Evolutionary conservation across 2,888 invertebrate species (phyloP).

Genomic region (Lepidocyrtinus sp.): DNA sequence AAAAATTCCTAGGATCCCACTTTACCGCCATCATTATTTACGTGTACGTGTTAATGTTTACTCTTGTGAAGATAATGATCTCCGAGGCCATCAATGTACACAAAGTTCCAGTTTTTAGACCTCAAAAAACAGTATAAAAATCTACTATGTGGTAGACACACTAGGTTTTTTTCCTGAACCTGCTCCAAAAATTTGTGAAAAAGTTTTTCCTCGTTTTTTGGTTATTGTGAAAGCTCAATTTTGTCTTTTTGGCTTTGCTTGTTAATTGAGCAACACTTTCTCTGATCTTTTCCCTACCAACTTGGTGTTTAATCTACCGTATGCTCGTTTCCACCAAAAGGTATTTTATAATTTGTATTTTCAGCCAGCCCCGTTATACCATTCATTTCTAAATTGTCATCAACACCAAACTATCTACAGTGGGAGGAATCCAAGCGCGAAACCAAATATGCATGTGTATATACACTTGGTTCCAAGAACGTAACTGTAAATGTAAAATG

Average conservation of each 20-base stretch:
- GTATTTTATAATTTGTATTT: not conserved
- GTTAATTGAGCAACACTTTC: conserved; percentile 4
- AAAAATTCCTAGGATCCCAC: not conserved
- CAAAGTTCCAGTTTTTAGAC: not conserved
- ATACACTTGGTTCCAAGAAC: not conserved
- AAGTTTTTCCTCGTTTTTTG: not conserved
- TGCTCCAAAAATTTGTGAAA: not conserved
- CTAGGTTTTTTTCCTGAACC: not conserved
- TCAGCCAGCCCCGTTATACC: conserved; percentile 45
- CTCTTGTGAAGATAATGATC: conserved; percentile 43
- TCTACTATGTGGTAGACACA: too few species aligned
- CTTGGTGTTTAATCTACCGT: conserved; percentile 2
- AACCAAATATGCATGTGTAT: too few species aligned
- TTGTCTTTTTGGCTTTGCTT: not conserved
- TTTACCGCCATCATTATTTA: conserved; percentile 15
- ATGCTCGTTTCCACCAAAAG: not conserved
- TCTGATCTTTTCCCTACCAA: not conserved
- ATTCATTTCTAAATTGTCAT: conserved; percentile 49
- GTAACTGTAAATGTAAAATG: conserved; percentile 18
- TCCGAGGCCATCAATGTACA: not conserved
- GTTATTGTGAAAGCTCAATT: not conserved
- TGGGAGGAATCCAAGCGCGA: conserved; percentile 30
- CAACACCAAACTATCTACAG: conserved; percentile 30
- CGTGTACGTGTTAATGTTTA: conserved; percentile 29
- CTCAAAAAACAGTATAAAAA: not conserved